Conservation (phyloP, 2,888 invertebrate species). For the Eueremaeus valkanovi region DNA sequence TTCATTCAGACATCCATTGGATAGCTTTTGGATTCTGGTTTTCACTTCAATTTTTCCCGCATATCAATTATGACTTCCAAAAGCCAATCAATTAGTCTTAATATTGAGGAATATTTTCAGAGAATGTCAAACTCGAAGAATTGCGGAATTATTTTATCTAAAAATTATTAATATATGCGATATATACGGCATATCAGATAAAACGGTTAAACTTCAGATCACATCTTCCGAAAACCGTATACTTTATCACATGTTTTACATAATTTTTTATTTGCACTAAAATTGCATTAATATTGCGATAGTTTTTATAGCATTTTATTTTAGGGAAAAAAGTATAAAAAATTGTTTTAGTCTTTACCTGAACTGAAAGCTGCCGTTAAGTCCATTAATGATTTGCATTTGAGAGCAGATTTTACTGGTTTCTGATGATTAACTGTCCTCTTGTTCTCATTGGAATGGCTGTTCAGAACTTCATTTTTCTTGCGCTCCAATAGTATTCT, state of each 20-base stretch:
- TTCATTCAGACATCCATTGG: background rate
- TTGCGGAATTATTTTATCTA: too few relatives aligned
- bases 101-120: background rate
- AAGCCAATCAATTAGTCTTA: background rate
- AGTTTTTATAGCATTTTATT: background rate
- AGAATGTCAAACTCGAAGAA: too few relatives aligned
- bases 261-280: too few relatives aligned
- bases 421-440: background rate
- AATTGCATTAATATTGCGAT: too few relatives aligned
- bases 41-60: background rate
- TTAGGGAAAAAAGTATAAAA: background rate
- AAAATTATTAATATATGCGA: too few relatives aligned
- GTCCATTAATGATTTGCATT: slow-evolving; percentile 23
- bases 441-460: slow-evolving; percentile 2
- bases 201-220: too few relatives aligned
- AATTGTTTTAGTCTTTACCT: background rate
- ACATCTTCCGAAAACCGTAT: too few relatives aligned
- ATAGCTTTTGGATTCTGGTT: background rate
- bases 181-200: too few relatives aligned
- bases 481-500: slow-evolving; percentile 11
- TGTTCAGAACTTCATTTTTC: slow-evolving; percentile 14
- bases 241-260: too few relatives aligned
- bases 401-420: slow-evolving; percentile 9
- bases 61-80: background rate
- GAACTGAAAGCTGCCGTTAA: slow-evolving; percentile 12